These are phyloP conservation scores for Corvus moneduloides DNA, from an alignment of 2,113 vertebrate genomes.

Conservation along the genomic window DNA sequence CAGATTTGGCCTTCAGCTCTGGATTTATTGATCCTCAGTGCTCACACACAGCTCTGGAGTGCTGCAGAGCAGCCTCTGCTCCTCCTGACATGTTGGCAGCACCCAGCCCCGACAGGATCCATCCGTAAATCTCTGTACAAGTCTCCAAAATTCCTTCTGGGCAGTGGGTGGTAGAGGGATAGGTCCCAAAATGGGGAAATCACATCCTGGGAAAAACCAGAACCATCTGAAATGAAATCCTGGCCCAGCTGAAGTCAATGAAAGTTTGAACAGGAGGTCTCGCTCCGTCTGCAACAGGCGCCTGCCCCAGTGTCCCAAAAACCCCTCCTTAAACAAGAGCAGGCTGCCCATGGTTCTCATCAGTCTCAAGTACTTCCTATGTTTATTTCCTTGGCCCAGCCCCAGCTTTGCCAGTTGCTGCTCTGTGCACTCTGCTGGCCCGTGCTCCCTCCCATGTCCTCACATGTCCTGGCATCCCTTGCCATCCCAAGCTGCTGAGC, in stretches of 20 bases:
- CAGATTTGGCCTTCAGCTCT: not conserved
- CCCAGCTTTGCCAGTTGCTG: slow-evolving; percentile 35
- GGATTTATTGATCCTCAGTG: not conserved
- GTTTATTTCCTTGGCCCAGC: slow-evolving; percentile 43
- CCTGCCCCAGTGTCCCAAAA: not conserved
- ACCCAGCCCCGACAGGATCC: rapidly evolving
- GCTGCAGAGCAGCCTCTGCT: not conserved
- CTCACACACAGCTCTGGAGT: not conserved
- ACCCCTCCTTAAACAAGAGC: slow-evolving; percentile 21
- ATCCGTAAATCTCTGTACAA: not conserved
- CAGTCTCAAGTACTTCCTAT: slow-evolving; percentile 19
- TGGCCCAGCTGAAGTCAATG: not conserved
- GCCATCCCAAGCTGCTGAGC: not conserved
- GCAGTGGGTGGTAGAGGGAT: not conserved
- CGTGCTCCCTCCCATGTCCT: not conserved
- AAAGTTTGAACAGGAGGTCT: not conserved
- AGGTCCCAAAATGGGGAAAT: not conserved
- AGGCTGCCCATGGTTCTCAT: slow-evolving; percentile 25
- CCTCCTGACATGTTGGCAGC: not conserved
- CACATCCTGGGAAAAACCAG: not conserved
- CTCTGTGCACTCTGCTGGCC: not conserved
- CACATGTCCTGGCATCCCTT: not conserved
- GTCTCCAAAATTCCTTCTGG: not conserved
- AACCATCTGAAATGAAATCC: not conserved
- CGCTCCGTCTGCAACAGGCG: not conserved